Evolutionary conservation across 2,888 invertebrate genomes (phyloP).

Genomic region (Polydesmus complanatus): DNA sequence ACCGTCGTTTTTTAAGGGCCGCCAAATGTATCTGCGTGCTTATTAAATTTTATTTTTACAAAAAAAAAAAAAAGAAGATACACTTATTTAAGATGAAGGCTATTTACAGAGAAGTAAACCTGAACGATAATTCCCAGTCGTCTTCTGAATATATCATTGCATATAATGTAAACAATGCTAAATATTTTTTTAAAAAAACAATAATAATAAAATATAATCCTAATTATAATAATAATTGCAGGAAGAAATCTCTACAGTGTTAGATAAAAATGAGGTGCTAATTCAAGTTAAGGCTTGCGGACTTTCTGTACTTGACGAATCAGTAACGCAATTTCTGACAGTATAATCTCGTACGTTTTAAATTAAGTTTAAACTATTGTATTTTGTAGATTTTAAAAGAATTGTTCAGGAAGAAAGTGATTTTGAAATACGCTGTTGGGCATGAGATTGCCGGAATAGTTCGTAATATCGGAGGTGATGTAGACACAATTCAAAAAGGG

Average conservation of each 20-base stretch:
- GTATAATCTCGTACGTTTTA: not conserved
- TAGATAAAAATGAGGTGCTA: constrained; percentile 28
- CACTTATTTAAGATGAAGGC: not conserved
- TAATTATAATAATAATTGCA: too few relatives aligned
- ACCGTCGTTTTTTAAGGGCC: too few relatives aligned
- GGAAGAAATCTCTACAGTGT: constrained; percentile 24
- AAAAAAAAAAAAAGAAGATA: too few relatives aligned
- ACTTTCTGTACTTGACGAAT: constrained; percentile 26
- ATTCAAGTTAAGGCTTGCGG: constrained; percentile 35
- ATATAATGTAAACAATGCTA: not conserved
- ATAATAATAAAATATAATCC: too few relatives aligned
- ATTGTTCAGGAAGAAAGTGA: too few relatives aligned
- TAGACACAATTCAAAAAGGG: constrained; percentile 30
- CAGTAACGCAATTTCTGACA: constrained; percentile 25
- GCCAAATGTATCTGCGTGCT: too few relatives aligned
- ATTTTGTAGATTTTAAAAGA: constrained; percentile 10
- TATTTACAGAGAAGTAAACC: not conserved
- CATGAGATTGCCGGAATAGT: constrained; percentile 34
- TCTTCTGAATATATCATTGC: not conserved
- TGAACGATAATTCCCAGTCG: not conserved
- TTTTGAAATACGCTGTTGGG: constrained; percentile 28
- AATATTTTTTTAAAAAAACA: too few relatives aligned
- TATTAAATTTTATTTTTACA: too few relatives aligned
- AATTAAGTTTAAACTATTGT: not conserved
- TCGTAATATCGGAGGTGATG: constrained; percentile 30